Conservation (phyloP, 2,888 invertebrate species). For the Mimumesa dahlbomi region DNA sequence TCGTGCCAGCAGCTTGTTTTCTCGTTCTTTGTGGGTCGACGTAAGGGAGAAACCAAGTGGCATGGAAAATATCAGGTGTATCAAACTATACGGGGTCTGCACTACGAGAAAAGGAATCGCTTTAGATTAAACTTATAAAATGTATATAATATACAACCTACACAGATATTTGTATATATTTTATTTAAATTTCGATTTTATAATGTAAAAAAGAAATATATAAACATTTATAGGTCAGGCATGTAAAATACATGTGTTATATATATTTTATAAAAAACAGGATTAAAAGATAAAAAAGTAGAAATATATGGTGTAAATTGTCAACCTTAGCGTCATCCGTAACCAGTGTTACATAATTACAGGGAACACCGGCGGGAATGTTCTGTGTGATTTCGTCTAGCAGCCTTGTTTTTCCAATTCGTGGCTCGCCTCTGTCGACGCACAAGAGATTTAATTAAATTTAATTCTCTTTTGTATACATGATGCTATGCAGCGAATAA, state of each 20-base stretch:
- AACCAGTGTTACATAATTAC: conserved; percentile 76
- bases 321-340: conserved; percentile 76
- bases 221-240: too few relatives aligned
- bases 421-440: conserved; percentile 82
- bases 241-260: too few relatives aligned
- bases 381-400: conserved; percentile 82
- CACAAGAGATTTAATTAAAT: too few relatives aligned
- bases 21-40: conserved; percentile 75
- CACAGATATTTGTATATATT: too few relatives aligned
- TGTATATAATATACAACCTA: too few relatives aligned
- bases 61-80: conserved; percentile 79
- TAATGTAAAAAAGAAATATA: too few relatives aligned
- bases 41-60: conserved; percentile 76
- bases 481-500: too few relatives aligned
- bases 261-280: too few relatives aligned
- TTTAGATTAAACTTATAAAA: too few relatives aligned
- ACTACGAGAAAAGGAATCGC: conserved; percentile 17
- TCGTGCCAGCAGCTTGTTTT: conserved; percentile 75
- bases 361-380: conserved; percentile 78
- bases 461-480: too few relatives aligned
- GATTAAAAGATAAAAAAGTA: too few relatives aligned
- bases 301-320: conserved; percentile 3
- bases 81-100: conserved; percentile 79
- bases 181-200: too few relatives aligned
- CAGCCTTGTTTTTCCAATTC: conserved; percentile 84